phyloP scores from a whole-genome alignment of 2,797 vertebrate species.

The Syncerus caffer region DNA sequence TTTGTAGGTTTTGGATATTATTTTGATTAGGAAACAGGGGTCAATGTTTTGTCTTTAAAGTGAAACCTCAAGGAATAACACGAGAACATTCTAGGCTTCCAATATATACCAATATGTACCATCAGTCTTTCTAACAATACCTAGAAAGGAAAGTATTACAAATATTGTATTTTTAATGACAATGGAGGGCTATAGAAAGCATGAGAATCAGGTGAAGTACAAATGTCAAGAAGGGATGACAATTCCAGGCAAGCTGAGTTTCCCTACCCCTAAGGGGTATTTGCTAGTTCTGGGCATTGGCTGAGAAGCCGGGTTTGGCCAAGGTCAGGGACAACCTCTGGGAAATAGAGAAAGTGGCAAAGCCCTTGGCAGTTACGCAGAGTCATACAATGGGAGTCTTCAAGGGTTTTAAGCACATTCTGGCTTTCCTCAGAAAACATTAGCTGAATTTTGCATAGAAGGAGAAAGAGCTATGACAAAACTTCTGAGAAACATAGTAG shows the following conservation, averaged over 20 bases:
- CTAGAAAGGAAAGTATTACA: background rate
- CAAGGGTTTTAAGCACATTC: no score
- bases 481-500: no score
- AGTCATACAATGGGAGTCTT: background rate
- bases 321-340: background rate
- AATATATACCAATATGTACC: background rate
- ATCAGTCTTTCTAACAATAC: background rate
- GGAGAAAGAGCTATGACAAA: background rate
- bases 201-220: background rate
- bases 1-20: background rate
- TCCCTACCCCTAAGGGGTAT: accelerated
- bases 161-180: background rate
- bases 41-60: background rate
- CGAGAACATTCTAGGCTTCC: background rate
- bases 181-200: no score
- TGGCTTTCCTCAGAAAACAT: background rate
- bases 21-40: background rate
- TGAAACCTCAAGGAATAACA: background rate
- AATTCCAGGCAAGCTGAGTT: background rate
- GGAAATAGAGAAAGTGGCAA: no score
- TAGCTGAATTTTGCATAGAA: background rate
- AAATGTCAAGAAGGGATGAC: background rate
- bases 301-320: background rate
- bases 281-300: background rate
- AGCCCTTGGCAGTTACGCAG: background rate